A percentile compares a stretch with the other conserved stretches of the same genome.
phyloP scores from a whole-genome alignment of 2,888 invertebrate genomes.

The Schizotus pectinicornis region DNA sequence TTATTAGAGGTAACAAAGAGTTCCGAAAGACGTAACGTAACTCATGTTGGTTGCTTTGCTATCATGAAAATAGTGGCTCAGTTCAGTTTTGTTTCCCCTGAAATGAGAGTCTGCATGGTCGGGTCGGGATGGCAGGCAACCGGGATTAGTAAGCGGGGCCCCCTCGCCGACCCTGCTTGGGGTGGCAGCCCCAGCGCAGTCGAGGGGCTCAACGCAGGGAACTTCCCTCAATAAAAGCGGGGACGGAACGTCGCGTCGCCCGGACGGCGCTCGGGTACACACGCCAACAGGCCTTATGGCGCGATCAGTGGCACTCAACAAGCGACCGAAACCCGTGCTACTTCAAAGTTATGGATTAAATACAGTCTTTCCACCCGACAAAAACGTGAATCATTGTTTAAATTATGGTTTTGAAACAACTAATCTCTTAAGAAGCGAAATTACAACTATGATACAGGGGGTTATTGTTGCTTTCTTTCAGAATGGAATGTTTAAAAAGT shows the following conservation, averaged over 20 bases:
- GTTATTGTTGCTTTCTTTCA: too few relatives aligned
- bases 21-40: too few relatives aligned
- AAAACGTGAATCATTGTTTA: too few relatives aligned
- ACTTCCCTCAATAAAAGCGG: constrained; percentile 27
- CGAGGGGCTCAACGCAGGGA: constrained; percentile 27
- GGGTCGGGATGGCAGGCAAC: constrained; percentile 22
- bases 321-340: neutral
- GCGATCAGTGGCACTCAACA: constrained; percentile 8
- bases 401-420: too few relatives aligned
- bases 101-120: constrained; percentile 11
- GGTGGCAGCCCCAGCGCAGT: constrained; percentile 33
- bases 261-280: constrained; percentile 18
- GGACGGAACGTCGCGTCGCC: constrained; percentile 24
- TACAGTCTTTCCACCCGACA: too few relatives aligned
- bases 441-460: too few relatives aligned
- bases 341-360: neutral
- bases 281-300: constrained; percentile 17
- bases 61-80: constrained; percentile 31
- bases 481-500: too few relatives aligned
- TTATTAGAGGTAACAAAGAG: too few relatives aligned
- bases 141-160: constrained; percentile 38
- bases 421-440: too few relatives aligned
- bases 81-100: constrained; percentile 21
- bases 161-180: constrained; percentile 27
- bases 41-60: too few relatives aligned